Percentiles rank a stretch among this genome's conserved stretches.
phyloP scores from a whole-genome alignment of 2,113 vertebrate genomes.

The Chiloscyllium plagiosum region DNA sequence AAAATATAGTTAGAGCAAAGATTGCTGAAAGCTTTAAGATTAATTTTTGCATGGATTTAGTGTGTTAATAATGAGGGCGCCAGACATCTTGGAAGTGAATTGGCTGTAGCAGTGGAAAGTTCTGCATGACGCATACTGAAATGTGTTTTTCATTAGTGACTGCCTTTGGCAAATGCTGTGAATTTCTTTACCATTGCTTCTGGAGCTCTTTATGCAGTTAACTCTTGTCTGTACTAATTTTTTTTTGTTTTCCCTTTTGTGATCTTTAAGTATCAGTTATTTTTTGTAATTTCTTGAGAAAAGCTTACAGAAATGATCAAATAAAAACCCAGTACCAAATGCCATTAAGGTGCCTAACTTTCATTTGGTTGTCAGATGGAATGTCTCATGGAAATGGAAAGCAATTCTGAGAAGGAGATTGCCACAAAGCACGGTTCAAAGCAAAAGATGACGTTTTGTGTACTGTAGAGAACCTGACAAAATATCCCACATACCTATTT shows the following conservation, averaged over 20 bases:
- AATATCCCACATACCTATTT: not conserved
- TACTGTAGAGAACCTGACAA: not conserved
- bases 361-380: too few relatives aligned
- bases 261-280: not conserved
- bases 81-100: slow-evolving; percentile 27
- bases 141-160: slow-evolving; percentile 36
- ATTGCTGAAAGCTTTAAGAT: not conserved
- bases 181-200: slow-evolving; percentile 20
- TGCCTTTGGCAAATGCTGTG: slow-evolving; percentile 30
- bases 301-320: not conserved
- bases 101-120: slow-evolving; percentile 28
- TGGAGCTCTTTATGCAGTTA: slow-evolving; percentile 1
- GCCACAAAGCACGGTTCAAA: not conserved
- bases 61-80: not conserved
- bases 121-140: slow-evolving; percentile 24
- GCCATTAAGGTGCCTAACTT: not conserved
- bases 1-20: not conserved
- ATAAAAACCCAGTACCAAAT: not conserved
- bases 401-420: not conserved
- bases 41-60: not conserved
- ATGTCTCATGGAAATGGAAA: not conserved
- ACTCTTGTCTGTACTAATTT: not conserved
- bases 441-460: not conserved
- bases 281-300: not conserved
- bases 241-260: not conserved